A percentile compares a stretch with the other conserved stretches of the same genome.
Conservation (phyloP, 2,888 invertebrate genomes). For the Hemicrepidius hirtus region DNA sequence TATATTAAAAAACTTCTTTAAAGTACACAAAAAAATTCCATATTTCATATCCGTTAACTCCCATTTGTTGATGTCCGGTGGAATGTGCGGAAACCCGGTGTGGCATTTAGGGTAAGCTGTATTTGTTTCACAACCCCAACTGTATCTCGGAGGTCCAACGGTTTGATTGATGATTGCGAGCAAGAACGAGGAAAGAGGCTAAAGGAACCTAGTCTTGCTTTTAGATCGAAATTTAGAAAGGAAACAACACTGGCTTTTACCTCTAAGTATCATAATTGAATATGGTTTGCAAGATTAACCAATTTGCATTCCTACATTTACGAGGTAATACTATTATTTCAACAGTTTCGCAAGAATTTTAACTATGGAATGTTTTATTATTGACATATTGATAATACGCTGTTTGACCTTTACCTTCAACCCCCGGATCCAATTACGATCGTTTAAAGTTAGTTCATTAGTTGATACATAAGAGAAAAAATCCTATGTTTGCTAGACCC, state of each 20-base stretch:
- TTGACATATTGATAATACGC: too few species aligned
- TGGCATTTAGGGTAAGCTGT: slow-evolving; percentile 17
- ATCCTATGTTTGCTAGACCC: too few species aligned
- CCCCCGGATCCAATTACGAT: too few species aligned
- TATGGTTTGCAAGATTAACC: too few species aligned
- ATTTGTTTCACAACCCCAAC: slow-evolving; percentile 15
- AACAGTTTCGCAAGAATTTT: too few species aligned
- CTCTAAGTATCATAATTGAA: too few species aligned
- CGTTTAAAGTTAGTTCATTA: too few species aligned
- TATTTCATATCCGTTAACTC: slow-evolving; percentile 13
- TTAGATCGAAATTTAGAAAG: neutral
- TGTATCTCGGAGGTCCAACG: slow-evolving; percentile 1
- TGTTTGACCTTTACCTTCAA: too few species aligned
- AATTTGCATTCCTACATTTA: too few species aligned
- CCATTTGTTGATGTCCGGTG: slow-evolving; percentile 22
- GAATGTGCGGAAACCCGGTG: slow-evolving; percentile 17
- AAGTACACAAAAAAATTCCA: slow-evolving; percentile 3
- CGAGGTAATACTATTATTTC: too few species aligned
- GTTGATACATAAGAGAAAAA: too few species aligned
- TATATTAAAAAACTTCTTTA: slow-evolving; percentile 8
- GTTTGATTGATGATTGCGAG: slow-evolving; percentile 22
- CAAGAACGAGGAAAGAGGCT: slow-evolving; percentile 3
- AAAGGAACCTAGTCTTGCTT: neutral
- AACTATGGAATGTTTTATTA: too few species aligned
- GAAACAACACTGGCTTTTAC: neutral